Percentiles rank a stretch among this genome's conserved stretches.
Conservation (phyloP, 2,888 invertebrate genomes). For the Caenorhabditis sinica region DNA sequence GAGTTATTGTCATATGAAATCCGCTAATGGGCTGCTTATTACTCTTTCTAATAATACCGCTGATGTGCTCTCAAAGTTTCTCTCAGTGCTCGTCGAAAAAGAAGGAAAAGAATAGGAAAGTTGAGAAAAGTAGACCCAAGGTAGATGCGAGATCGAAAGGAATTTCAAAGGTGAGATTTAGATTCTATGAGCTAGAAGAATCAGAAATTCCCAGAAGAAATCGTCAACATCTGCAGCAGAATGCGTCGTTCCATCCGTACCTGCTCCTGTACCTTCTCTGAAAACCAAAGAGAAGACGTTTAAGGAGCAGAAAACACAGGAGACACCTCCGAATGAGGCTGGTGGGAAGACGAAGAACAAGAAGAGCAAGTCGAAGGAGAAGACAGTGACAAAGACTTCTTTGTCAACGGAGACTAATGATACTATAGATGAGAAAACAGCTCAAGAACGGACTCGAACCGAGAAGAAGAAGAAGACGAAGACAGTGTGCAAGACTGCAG, state of each 20-base stretch:
- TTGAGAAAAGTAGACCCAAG: neutral
- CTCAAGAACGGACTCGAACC: neutral
- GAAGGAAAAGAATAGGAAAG: conserved; percentile 4
- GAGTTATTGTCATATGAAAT: neutral
- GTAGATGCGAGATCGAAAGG: conserved; percentile 18
- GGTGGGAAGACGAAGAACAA: neutral
- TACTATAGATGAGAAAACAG: conserved; percentile 5
- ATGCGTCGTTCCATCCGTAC: neutral
- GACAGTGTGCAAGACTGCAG: conserved; percentile 13
- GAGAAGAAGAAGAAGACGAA: neutral
- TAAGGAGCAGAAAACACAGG: conserved; percentile 9
- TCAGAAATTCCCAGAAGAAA: neutral
- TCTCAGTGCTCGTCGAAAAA: neutral
- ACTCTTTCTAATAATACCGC: neutral
- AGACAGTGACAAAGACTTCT: neutral
- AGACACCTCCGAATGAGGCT: neutral
- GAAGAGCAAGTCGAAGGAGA: conserved; percentile 15
- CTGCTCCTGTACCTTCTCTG: neutral
- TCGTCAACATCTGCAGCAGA: neutral
- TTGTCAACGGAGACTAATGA: neutral
- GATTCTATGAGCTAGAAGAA: neutral
- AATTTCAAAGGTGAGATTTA: neutral
- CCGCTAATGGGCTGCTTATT: neutral
- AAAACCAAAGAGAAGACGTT: neutral
- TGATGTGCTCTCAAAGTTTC: neutral